A percentile compares a stretch with the other conserved stretches of the same genome.
Conservation (phyloP, 2,113 vertebrate species). For the Aphyosemion australe region DNA sequence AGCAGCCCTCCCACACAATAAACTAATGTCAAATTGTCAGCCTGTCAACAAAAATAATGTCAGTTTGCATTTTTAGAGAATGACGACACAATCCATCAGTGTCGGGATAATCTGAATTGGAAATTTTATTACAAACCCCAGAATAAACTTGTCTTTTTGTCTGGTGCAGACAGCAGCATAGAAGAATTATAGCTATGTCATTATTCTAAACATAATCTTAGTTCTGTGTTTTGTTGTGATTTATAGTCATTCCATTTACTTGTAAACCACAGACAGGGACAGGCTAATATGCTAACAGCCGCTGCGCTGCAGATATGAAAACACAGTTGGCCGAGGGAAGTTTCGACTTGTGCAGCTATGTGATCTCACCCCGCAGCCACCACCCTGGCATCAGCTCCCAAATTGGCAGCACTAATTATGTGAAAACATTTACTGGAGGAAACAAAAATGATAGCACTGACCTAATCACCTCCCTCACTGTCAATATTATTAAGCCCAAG, state of each 20-base stretch:
- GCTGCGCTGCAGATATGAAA: slow-evolving; percentile 54
- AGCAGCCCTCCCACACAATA: slow-evolving; percentile 58
- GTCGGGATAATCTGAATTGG: slow-evolving; percentile 69
- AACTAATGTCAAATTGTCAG: slow-evolving; percentile 57
- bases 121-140: slow-evolving; percentile 68
- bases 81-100: slow-evolving; percentile 75
- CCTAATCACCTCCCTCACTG: slow-evolving; percentile 27
- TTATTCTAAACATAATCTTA: slow-evolving; percentile 80
- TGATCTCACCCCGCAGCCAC: slow-evolving; percentile 45
- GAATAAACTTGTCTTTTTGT: slow-evolving; percentile 60
- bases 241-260: slow-evolving; percentile 74
- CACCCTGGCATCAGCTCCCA: slow-evolving; percentile 21
- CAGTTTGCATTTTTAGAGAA: slow-evolving; percentile 66
- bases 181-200: slow-evolving; percentile 75
- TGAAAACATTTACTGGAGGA: slow-evolving; percentile 33
- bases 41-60: slow-evolving; percentile 59
- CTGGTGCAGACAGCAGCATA: slow-evolving; percentile 61
- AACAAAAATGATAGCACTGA: slow-evolving; percentile 10
- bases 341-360: slow-evolving; percentile 23
- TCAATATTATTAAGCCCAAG: slow-evolving; percentile 41
- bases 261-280: slow-evolving; percentile 55
- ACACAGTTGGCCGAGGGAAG: slow-evolving; percentile 23
- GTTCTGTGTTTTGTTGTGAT: slow-evolving; percentile 69
- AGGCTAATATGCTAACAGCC: slow-evolving; percentile 58
- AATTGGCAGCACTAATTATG: slow-evolving; percentile 36